Evolutionary conservation across 2,888 invertebrate species (phyloP).

Genomic region (Eueremaeus valkanovi): DNA sequence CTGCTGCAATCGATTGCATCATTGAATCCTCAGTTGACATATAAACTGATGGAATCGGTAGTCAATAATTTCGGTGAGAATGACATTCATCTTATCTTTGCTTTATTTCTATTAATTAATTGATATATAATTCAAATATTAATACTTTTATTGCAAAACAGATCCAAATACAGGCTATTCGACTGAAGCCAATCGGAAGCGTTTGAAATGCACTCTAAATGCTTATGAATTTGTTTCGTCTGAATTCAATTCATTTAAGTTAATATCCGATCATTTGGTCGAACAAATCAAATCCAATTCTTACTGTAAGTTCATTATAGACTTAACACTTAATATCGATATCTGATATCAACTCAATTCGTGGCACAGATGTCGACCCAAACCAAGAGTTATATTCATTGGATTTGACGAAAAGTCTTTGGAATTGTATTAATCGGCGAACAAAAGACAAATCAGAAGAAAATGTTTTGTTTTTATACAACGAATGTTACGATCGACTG

Average conservation of each 20-base stretch:
- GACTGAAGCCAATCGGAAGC: not conserved
- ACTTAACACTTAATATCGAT: not conserved
- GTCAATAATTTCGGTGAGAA: not conserved
- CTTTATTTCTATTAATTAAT: too few relatives aligned
- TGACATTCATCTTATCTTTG: not conserved
- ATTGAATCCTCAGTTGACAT: not conserved
- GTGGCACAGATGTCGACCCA: not conserved
- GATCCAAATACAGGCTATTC: not conserved
- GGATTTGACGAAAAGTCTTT: not conserved
- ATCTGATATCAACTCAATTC: not conserved
- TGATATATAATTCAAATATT: too few relatives aligned
- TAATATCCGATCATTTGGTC: not conserved
- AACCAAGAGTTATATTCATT: not conserved
- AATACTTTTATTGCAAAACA: not conserved
- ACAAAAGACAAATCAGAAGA: not conserved
- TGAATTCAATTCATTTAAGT: not conserved
- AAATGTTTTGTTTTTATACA: not conserved
- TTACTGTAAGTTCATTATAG: not conserved
- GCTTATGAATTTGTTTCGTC: not conserved
- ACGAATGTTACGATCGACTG: not conserved
- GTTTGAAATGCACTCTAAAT: not conserved
- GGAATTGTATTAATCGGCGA: not conserved
- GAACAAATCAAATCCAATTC: not conserved
- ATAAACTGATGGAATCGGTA: not conserved
- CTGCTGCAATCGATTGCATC: not conserved